Evolutionary conservation across 2,113 vertebrate species (phyloP).

Genomic region (Cyprinodon tularosa): DNA sequence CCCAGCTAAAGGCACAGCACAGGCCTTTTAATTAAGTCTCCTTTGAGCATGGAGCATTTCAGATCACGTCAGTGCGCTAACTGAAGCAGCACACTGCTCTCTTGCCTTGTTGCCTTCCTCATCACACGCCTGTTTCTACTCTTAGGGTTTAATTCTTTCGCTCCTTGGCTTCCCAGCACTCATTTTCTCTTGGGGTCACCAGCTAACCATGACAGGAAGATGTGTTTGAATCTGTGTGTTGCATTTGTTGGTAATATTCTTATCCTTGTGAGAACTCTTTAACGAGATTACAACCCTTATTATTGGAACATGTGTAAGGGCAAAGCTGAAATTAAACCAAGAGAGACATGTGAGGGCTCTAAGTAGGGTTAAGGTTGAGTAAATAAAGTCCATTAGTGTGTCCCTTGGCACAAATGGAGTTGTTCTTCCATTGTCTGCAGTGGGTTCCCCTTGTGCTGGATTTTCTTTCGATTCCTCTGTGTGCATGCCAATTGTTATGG

Average conservation of each 20-base stretch:
- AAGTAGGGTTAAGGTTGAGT: constrained; percentile 1
- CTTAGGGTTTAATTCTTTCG: constrained; percentile 36
- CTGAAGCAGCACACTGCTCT: constrained; percentile 58
- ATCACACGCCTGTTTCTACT: constrained; percentile 58
- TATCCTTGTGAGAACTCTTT: constrained; percentile 16
- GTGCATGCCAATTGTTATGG: neutral
- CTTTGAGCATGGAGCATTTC: constrained; percentile 50
- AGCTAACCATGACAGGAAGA: constrained; percentile 50
- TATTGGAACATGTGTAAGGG: constrained; percentile 1
- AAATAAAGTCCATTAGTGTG: constrained; percentile 5
- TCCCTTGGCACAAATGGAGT: neutral
- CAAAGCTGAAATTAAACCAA: constrained; percentile 3
- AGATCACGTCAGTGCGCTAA: constrained; percentile 50
- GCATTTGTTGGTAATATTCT: neutral
- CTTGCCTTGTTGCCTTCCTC: constrained; percentile 67
- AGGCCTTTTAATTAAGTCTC: constrained; percentile 64
- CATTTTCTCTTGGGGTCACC: constrained; percentile 60
- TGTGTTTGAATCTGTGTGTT: constrained; percentile 12
- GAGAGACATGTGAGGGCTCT: constrained; percentile 16
- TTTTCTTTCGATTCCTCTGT: constrained; percentile 11
- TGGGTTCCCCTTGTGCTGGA: constrained; percentile 12
- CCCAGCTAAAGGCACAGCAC: constrained; percentile 24
- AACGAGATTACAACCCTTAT: constrained; percentile 15
- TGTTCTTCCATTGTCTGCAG: constrained; percentile 15
- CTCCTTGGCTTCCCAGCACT: constrained; percentile 20